These are phyloP conservation scores for Heliconius himera DNA, from an alignment of 1,140 invertebrate genomes.

Conservation along the genomic window DNA sequence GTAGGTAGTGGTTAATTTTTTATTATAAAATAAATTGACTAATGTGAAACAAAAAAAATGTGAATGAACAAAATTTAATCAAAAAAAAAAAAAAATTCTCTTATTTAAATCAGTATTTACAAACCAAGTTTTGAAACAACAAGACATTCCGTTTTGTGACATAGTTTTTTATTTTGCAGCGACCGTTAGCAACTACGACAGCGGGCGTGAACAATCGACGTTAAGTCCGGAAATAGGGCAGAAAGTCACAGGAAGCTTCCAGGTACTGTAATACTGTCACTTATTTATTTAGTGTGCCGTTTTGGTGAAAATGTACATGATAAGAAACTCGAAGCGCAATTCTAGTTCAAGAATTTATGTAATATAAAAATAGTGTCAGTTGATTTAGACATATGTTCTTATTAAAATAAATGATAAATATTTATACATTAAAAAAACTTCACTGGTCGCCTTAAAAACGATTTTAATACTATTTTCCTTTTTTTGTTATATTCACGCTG, in stretches of 20 bases:
- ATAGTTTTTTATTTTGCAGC: constrained; percentile 63
- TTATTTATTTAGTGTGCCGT: constrained; percentile 11
- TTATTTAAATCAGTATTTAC: constrained; percentile 12
- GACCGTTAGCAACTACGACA: constrained; percentile 68
- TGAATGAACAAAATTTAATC: not conserved
- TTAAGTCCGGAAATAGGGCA: constrained; percentile 59
- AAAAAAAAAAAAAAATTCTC: no score
- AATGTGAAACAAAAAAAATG: not conserved
- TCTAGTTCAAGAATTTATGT: not conserved
- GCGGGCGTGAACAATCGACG: constrained; percentile 58
- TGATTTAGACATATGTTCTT: not conserved
- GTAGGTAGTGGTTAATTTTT: no score
- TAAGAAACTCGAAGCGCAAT: not conserved
- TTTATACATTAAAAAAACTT: not conserved
- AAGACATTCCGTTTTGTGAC: constrained; percentile 34
- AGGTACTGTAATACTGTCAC: constrained; percentile 29
- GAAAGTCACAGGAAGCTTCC: constrained; percentile 61
- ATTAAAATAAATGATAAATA: not conserved
- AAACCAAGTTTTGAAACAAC: constrained; percentile 17
- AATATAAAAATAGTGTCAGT: no score
- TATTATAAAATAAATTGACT: no score
- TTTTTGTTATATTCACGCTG: no score
- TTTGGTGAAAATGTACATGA: not conserved
- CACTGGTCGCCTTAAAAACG: no score
- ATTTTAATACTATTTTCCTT: no score